phyloP scores from a whole-genome alignment of 2,797 vertebrate species.

The Eulemur albifrons region DNA sequence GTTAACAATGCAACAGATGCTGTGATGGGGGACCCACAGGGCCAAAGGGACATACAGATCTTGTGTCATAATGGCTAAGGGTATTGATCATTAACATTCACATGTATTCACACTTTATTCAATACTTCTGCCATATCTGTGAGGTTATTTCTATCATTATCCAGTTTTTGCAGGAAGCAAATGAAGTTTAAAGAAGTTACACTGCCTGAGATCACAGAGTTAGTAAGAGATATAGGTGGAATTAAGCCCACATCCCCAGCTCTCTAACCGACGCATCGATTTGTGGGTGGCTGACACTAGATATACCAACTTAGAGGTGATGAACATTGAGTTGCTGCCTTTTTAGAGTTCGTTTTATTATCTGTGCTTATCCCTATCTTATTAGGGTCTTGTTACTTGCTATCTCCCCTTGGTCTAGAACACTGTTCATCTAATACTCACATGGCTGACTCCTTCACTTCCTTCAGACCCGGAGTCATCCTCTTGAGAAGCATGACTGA shows the following conservation, averaged over 20 bases:
- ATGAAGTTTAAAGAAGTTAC: background rate
- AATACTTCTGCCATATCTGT: background rate
- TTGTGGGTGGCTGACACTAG: background rate
- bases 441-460: background rate
- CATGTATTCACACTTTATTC: background rate
- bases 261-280: background rate
- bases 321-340: background rate
- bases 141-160: background rate
- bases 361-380: background rate
- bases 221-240: background rate
- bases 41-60: accelerated
- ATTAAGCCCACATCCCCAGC: background rate
- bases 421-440: background rate
- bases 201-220: background rate
- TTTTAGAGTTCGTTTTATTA: background rate
- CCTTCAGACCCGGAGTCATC: background rate
- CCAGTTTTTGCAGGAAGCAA: background rate
- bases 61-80: background rate
- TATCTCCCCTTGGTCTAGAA: background rate
- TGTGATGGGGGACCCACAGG: background rate
- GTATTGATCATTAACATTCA: background rate
- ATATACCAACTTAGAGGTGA: background rate
- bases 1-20: background rate
- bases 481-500: background rate
- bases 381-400: background rate